Conservation (phyloP, 1,140 invertebrate genomes). For the Temnothorax nylanderi region DNA sequence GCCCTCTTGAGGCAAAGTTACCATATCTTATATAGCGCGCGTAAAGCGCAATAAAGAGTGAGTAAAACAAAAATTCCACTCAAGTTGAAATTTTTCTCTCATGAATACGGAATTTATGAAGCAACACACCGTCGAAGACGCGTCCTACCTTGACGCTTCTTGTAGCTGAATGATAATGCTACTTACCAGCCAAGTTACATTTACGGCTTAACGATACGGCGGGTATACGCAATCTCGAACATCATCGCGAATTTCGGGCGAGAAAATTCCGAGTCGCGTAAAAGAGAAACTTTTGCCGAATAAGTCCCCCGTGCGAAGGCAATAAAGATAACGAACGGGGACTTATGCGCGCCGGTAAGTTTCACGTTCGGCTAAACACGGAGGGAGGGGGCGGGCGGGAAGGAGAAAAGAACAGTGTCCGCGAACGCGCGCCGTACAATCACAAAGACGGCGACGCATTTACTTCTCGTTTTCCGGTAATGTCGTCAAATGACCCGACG, state of each 20-base stretch:
- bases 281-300: conserved; percentile 14
- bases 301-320: not conserved
- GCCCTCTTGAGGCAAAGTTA: conserved; percentile 41
- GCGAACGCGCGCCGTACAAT: conserved; percentile 45
- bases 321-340: conserved; percentile 44
- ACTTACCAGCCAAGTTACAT: conserved; percentile 33
- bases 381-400: not conserved
- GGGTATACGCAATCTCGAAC: not conserved
- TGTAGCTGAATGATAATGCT: conserved; percentile 21
- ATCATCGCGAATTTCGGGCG: conserved; percentile 30
- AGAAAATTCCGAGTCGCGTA: conserved; percentile 13
- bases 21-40: conserved; percentile 31
- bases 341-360: conserved; percentile 27
- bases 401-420: not conserved
- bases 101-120: conserved; percentile 52
- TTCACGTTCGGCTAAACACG: conserved; percentile 19
- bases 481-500: conserved; percentile 63
- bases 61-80: conserved; percentile 27
- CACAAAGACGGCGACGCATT: conserved; percentile 60
- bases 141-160: not conserved
- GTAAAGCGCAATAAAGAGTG: conserved; percentile 47
- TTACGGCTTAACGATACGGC: conserved; percentile 18
- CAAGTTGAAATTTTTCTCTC: conserved; percentile 49
- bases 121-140: conserved; percentile 4
- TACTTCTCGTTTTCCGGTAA: conserved; percentile 72